Conservation (phyloP, 2,888 invertebrate genomes). For the Busseola fusca region DNA sequence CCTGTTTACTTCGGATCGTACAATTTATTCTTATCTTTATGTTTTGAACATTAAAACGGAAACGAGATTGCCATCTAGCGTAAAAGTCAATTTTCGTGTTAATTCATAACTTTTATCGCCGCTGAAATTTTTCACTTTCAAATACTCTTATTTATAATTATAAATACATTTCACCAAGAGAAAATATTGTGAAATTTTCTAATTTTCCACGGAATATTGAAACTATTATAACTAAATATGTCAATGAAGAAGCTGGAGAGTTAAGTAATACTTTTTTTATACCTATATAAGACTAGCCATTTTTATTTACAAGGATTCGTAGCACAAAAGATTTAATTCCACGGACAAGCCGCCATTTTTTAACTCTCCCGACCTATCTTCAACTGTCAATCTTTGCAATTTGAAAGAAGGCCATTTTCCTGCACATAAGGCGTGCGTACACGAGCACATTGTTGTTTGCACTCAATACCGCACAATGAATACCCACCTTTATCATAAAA, state of each 20-base stretch:
- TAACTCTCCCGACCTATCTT: conserved; percentile 25
- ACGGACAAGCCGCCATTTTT: conserved; percentile 19
- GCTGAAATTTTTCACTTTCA: conserved; percentile 9
- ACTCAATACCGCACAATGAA: conserved; percentile 58
- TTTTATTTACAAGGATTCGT: not conserved
- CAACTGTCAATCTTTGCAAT: conserved; percentile 42
- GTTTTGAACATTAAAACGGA: conserved; percentile 53
- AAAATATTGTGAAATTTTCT: not conserved
- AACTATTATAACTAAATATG: not conserved
- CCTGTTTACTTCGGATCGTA: conserved; percentile 38
- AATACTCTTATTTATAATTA: not conserved
- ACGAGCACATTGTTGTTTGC: conserved; percentile 50
- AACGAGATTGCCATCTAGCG: conserved; percentile 49
- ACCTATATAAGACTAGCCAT: not conserved
- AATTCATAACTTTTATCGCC: conserved; percentile 34
- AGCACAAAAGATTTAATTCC: not conserved
- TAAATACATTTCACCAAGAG: not conserved
- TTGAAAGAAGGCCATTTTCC: conserved; percentile 46
- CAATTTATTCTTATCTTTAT: conserved; percentile 60
- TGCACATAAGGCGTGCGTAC: conserved; percentile 38
- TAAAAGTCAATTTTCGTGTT: conserved; percentile 57
- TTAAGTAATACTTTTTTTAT: too few species aligned
- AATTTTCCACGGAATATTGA: not conserved
- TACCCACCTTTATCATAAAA: conserved; percentile 55
- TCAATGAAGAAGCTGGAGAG: not conserved